Conservation (phyloP, 2,888 invertebrate genomes). For the Xestia ashworthii region DNA sequence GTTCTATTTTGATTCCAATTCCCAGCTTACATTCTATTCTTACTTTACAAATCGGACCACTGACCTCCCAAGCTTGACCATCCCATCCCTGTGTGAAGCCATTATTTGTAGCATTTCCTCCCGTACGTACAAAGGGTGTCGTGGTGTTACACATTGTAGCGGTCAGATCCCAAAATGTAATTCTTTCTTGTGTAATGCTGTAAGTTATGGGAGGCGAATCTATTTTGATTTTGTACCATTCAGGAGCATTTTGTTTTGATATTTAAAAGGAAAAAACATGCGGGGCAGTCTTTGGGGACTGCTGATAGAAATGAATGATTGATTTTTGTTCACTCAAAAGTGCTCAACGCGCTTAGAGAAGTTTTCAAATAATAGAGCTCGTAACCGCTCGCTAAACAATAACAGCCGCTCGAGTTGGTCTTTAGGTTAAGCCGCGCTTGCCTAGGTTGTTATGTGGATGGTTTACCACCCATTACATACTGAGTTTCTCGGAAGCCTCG, state of each 20-base stretch:
- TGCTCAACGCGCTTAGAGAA: too few relatives aligned
- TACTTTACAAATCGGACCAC: background rate
- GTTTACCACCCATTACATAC: too few relatives aligned
- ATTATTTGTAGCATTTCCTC: constrained; percentile 58
- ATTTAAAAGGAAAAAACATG: background rate
- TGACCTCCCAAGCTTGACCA: constrained; percentile 3
- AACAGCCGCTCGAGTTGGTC: too few relatives aligned
- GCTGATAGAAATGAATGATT: too few relatives aligned
- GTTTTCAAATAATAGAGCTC: too few relatives aligned
- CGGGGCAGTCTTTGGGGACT: too few relatives aligned
- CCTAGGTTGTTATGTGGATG: too few relatives aligned
- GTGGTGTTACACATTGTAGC: constrained; percentile 55
- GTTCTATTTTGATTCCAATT: background rate
- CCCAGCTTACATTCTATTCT: background rate
- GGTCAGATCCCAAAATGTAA: constrained; percentile 55
- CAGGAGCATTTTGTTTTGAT: background rate
- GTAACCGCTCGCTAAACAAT: too few relatives aligned
- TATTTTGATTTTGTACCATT: constrained; percentile 35
- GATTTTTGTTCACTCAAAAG: too few relatives aligned
- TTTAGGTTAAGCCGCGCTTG: too few relatives aligned
- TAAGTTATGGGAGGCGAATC: constrained; percentile 35
- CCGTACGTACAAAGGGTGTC: constrained; percentile 47
- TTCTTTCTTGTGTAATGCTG: constrained; percentile 46
- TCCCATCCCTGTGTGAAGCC: constrained; percentile 34
- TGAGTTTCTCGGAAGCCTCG: too few relatives aligned